These are phyloP conservation scores for Tubulanus polymorphus DNA, from an alignment of 2,888 invertebrate genomes.

Conservation along the genomic window DNA sequence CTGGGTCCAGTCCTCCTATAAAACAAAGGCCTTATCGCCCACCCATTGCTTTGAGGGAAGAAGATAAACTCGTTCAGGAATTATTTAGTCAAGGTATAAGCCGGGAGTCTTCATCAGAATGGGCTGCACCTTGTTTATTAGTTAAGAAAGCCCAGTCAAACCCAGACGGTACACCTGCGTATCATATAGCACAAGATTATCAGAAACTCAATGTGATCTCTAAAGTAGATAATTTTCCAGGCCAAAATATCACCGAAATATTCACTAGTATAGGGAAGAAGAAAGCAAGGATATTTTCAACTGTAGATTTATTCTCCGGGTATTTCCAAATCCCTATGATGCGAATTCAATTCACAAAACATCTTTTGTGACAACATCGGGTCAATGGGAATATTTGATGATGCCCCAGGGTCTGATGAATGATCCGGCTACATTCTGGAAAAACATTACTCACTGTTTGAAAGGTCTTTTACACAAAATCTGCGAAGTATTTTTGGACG, in stretches of 20 bases:
- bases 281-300: conserved; percentile 17
- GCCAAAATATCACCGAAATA: no score
- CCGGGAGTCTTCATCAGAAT: neutral
- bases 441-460: conserved; percentile 21
- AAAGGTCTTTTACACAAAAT: conserved; percentile 16
- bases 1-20: neutral
- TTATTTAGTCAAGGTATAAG: conserved; percentile 4
- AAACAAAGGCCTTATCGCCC: neutral
- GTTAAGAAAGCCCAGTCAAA: no score
- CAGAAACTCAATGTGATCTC: conserved; percentile 3
- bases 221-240: conserved; percentile 12
- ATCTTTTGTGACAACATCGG: conserved; percentile 17
- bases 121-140: no score
- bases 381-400: conserved; percentile 15
- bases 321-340: conserved; percentile 21
- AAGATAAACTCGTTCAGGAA: neutral
- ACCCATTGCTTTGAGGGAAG: neutral
- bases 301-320: conserved; percentile 20
- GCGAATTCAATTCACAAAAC: conserved; percentile 19
- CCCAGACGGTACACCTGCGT: no score
- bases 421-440: conserved; percentile 23
- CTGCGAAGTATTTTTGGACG: no score
- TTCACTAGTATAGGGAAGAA: no score
- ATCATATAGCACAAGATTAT: neutral
- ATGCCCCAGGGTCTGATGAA: conserved; percentile 25